Evolutionary conservation across 2,888 invertebrate genomes (phyloP).

Genomic region (Oscheius myriophilus): DNA sequence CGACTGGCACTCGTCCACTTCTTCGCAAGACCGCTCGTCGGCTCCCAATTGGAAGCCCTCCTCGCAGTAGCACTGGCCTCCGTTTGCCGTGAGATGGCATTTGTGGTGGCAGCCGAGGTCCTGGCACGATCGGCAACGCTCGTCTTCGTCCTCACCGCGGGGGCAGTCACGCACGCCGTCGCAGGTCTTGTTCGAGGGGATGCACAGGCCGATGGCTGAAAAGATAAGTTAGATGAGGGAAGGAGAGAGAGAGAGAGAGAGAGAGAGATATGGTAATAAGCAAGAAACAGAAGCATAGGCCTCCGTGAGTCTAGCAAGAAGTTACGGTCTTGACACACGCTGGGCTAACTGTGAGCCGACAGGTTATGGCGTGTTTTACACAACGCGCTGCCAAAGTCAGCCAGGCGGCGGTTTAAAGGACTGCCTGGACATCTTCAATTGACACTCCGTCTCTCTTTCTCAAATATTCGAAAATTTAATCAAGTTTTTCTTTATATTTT

Average conservation of each 20-base stretch:
- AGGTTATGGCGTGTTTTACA: too few species aligned
- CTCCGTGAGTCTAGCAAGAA: too few species aligned
- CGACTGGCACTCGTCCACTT: slow-evolving; percentile 45
- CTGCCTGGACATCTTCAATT: too few species aligned
- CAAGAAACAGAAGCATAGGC: too few species aligned
- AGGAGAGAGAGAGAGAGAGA: neutral
- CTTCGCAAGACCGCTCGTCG: slow-evolving; percentile 42
- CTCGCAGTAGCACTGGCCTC: slow-evolving; percentile 43
- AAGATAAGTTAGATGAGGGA: neutral
- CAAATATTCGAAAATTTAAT: too few species aligned
- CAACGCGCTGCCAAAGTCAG: too few species aligned
- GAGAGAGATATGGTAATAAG: neutral
- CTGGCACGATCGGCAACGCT: slow-evolving; percentile 48
- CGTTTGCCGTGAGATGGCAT: slow-evolving; percentile 39
- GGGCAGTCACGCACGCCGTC: slow-evolving; percentile 70
- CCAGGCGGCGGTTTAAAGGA: too few species aligned
- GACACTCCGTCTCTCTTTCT: too few species aligned
- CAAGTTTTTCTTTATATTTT: too few species aligned
- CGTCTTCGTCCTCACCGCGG: slow-evolving; percentile 70
- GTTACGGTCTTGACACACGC: too few species aligned
- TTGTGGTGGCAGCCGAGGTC: slow-evolving; percentile 36
- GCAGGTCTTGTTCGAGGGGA: slow-evolving; percentile 60
- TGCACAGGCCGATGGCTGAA: slow-evolving; percentile 35
- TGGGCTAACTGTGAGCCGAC: too few species aligned
- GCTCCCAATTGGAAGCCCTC: slow-evolving; percentile 32